phyloP scores from a whole-genome alignment of 2,113 vertebrate genomes.

The Gnathonemus echidnorhynchus region DNA sequence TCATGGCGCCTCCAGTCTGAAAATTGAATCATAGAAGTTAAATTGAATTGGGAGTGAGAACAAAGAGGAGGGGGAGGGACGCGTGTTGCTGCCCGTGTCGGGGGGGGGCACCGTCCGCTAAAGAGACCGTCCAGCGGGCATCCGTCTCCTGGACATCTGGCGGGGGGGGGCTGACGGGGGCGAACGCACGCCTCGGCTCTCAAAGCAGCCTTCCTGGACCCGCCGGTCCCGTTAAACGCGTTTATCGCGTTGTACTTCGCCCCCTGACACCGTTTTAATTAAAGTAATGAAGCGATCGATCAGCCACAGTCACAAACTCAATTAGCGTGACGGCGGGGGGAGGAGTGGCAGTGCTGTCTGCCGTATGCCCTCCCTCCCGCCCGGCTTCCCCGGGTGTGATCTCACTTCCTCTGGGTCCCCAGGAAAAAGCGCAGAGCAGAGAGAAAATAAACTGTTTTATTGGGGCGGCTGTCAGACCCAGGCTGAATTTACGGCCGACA shows the following conservation, averaged over 20 bases:
- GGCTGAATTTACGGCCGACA: constrained; percentile 53
- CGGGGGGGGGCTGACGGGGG: constrained; percentile 15
- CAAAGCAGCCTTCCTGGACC: not conserved
- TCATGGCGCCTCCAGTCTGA: not conserved
- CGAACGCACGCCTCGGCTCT: not conserved
- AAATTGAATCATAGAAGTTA: not conserved
- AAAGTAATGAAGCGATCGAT: constrained; percentile 30
- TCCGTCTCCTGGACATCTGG: not conserved
- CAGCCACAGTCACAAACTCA: constrained; percentile 16
- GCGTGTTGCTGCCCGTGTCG: not conserved
- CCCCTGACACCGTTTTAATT: constrained; percentile 16
- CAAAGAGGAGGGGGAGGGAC: not conserved
- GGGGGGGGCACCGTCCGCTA: constrained; percentile 18
- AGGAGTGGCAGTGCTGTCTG: not conserved
- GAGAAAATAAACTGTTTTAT: constrained; percentile 60
- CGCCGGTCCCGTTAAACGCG: not conserved
- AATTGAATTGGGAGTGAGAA: constrained; percentile 7
- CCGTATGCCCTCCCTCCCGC: constrained; percentile 39
- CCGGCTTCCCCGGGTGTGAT: constrained; percentile 43
- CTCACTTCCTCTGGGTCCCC: constrained; percentile 55
- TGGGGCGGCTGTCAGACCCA: constrained; percentile 54
- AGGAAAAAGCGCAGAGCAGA: constrained; percentile 47
- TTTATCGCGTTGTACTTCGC: not conserved
- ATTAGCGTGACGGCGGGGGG: not conserved
- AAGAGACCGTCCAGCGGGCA: not conserved